phyloP scores from a whole-genome alignment of 2,888 invertebrate species.

The Limnephilus marmoratus region DNA sequence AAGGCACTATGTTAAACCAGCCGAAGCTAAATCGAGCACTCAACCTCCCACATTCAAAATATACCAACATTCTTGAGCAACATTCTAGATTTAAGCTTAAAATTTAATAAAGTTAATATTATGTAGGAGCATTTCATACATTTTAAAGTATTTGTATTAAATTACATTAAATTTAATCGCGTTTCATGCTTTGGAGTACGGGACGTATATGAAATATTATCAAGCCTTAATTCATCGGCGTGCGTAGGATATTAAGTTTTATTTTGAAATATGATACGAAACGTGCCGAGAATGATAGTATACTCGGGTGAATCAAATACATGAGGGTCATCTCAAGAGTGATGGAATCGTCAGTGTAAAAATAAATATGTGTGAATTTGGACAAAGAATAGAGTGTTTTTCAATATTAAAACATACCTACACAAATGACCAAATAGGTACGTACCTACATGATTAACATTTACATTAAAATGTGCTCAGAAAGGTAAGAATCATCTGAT shows the following conservation, averaged over 20 bases:
- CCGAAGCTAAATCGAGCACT: constrained; percentile 3
- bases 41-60: constrained; percentile 8
- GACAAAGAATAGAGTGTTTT: neutral
- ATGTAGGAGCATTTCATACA: neutral
- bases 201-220: neutral
- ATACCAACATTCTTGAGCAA: neutral
- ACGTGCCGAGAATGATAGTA: neutral
- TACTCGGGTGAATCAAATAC: too few relatives aligned
- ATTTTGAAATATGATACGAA: too few relatives aligned
- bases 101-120: neutral
- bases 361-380: neutral
- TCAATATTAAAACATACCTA: too few relatives aligned
- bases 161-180: neutral
- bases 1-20: constrained; percentile 16
- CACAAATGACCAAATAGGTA: too few relatives aligned
- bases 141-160: neutral
- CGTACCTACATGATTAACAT: too few relatives aligned
- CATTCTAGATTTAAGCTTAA: neutral
- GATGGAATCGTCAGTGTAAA: neutral
- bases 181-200: neutral
- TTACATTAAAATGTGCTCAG: too few relatives aligned
- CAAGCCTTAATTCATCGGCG: neutral
- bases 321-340: neutral
- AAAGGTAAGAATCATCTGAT: too few relatives aligned
- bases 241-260: too few relatives aligned